Evolutionary conservation across 2,797 vertebrate genomes (phyloP).

Genomic region (Sitta carolinensis): DNA sequence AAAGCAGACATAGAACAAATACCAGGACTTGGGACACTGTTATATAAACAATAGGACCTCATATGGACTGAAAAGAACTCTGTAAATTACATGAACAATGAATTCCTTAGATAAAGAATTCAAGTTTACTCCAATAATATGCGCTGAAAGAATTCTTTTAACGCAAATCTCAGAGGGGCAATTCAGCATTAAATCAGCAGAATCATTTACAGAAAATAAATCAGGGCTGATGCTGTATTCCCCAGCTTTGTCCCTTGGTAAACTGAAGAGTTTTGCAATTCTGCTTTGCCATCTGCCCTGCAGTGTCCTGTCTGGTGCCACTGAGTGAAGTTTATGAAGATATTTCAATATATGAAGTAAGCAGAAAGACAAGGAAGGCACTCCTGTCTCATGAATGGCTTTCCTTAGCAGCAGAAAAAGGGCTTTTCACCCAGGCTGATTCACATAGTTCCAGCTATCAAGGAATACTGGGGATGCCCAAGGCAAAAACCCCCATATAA

Average conservation of each 20-base stretch:
- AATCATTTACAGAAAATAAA: not conserved
- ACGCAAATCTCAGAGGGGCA: not conserved
- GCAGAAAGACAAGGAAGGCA: not conserved
- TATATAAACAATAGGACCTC: not conserved
- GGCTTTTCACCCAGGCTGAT: not conserved
- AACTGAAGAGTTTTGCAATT: rapidly evolving
- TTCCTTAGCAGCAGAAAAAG: not conserved
- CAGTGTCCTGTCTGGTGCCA: not conserved
- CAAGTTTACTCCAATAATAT: not conserved
- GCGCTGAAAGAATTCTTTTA: not conserved
- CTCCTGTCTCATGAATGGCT: not conserved
- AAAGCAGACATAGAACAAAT: constrained; percentile 1
- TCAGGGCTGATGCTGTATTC: rapidly evolving
- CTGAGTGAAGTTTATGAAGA: not conserved
- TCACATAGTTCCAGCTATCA: not conserved
- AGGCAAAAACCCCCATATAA: not conserved
- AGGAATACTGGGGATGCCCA: not conserved
- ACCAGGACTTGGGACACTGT: not conserved
- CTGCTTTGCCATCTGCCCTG: not conserved
- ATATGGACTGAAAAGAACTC: not conserved
- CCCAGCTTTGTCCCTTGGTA: not conserved
- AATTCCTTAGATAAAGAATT: not conserved
- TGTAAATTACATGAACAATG: not conserved
- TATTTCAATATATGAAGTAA: not conserved
- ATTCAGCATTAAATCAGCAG: not conserved